A percentile compares a stretch with the other conserved stretches of the same genome.
Conservation (phyloP, 2,888 invertebrate genomes). For the Macrosoma leucophasiata region DNA sequence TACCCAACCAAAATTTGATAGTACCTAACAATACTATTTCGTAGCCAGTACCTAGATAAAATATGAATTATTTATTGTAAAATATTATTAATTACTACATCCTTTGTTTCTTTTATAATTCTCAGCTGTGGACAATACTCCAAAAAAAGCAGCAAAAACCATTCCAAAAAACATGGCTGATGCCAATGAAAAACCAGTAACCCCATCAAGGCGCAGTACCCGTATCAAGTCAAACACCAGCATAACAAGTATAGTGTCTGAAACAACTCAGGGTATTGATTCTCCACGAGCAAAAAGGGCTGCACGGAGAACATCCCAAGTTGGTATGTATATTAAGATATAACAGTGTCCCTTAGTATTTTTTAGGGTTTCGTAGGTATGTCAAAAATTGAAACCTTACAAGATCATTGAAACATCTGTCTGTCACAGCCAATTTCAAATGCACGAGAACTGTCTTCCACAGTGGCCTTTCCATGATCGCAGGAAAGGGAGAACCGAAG, state of each 20-base stretch:
- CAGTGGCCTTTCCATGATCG: too few species aligned
- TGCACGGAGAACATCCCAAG: constrained; percentile 48
- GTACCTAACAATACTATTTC: too few species aligned
- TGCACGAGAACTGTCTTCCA: too few species aligned
- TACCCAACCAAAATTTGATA: too few species aligned
- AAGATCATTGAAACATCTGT: too few species aligned
- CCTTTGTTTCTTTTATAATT: neutral
- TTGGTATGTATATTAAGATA: constrained; percentile 40
- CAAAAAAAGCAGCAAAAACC: constrained; percentile 39
- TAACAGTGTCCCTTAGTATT: too few species aligned
- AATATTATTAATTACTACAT: constrained; percentile 1
- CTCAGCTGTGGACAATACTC: constrained; percentile 32
- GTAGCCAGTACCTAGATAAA: too few species aligned
- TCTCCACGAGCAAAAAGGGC: constrained; percentile 64
- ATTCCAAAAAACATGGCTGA: constrained; percentile 39
- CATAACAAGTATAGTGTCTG: constrained; percentile 37
- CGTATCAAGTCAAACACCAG: constrained; percentile 47
- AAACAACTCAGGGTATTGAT: constrained; percentile 37
- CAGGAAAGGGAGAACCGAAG: too few species aligned
- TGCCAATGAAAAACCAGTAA: constrained; percentile 37
- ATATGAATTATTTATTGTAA: too few species aligned
- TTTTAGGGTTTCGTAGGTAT: too few species aligned
- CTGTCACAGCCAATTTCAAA: too few species aligned
- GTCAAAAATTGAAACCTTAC: too few species aligned
- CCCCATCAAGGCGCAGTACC: constrained; percentile 54